phyloP scores from a whole-genome alignment of 1,140 invertebrate genomes.

The Venturia canescens region DNA sequence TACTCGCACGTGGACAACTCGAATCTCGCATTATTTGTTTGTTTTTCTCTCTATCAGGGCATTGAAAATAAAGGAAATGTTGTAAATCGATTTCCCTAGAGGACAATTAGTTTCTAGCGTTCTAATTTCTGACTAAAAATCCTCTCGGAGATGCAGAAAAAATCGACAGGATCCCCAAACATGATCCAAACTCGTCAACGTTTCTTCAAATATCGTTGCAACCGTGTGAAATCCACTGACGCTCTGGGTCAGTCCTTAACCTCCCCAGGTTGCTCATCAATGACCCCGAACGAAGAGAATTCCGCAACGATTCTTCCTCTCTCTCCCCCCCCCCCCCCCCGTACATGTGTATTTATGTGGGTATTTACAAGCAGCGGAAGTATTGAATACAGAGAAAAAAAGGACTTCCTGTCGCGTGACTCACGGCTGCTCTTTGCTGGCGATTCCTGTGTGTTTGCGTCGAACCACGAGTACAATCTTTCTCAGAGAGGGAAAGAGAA shows the following conservation, averaged over 20 bases:
- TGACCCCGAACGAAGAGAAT: slow-evolving; percentile 25
- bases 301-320: slow-evolving; percentile 62
- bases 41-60: slow-evolving; percentile 6
- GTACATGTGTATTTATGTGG: not conserved
- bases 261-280: slow-evolving; percentile 19
- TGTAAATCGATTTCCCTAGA: not conserved
- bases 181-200: no score
- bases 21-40: slow-evolving; percentile 30
- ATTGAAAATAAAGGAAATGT: not conserved
- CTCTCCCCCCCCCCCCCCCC: slow-evolving; percentile 64
- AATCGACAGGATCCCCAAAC: no score
- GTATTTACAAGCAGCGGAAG: slow-evolving; percentile 61
- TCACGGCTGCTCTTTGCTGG: slow-evolving; percentile 57
- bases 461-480: slow-evolving; percentile 39
- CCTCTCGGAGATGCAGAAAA: no score
- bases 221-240: not conserved
- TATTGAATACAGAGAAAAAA: slow-evolving; percentile 55
- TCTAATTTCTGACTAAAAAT: not conserved
- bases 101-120: not conserved
- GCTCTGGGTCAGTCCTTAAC: not conserved
- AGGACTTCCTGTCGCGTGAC: slow-evolving; percentile 69
- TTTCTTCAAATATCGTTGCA: no score
- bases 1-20: slow-evolving; percentile 3
- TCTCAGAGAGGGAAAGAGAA: not conserved
- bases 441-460: slow-evolving; percentile 36